Percentiles rank a stretch among this genome's conserved stretches.
phyloP scores from a whole-genome alignment of 2,888 invertebrate genomes.

The Epirrhoe tristata region DNA sequence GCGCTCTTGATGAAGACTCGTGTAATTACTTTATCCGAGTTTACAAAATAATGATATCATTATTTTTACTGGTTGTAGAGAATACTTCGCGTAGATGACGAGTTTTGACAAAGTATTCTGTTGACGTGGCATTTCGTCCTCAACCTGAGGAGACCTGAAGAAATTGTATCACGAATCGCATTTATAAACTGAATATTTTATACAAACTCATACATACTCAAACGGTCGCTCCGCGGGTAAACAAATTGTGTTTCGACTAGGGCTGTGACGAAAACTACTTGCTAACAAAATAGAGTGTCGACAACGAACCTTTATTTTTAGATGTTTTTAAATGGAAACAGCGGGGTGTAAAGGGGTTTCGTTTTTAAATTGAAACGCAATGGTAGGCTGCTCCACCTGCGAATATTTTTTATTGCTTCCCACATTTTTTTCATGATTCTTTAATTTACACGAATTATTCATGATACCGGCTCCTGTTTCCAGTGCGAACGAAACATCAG shows the following conservation, averaged over 20 bases:
- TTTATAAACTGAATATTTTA: slow-evolving; percentile 62
- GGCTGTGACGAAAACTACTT: slow-evolving; percentile 30
- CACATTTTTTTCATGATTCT: not conserved
- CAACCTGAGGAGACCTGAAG: slow-evolving; percentile 40
- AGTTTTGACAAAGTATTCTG: slow-evolving; percentile 46
- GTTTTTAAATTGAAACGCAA: slow-evolving; percentile 30
- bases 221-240: slow-evolving; percentile 50
- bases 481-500: not conserved
- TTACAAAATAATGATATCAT: slow-evolving; percentile 42
- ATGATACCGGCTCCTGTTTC: not conserved
- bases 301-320: slow-evolving; percentile 14
- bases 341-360: slow-evolving; percentile 22
- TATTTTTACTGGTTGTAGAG: slow-evolving; percentile 35
- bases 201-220: slow-evolving; percentile 53
- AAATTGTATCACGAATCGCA: slow-evolving; percentile 55
- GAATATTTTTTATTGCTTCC: slow-evolving; percentile 6
- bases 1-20: slow-evolving; percentile 34
- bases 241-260: slow-evolving; percentile 57
- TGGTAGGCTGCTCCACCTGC: slow-evolving; percentile 1
- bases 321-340: slow-evolving; percentile 23
- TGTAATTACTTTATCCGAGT: slow-evolving; percentile 37
- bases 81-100: slow-evolving; percentile 43
- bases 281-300: slow-evolving; percentile 14
- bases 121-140: slow-evolving; percentile 43
- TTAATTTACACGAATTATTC: not conserved